Conservation (phyloP, 2,797 vertebrate genomes). For the Fundulus diaphanus region DNA sequence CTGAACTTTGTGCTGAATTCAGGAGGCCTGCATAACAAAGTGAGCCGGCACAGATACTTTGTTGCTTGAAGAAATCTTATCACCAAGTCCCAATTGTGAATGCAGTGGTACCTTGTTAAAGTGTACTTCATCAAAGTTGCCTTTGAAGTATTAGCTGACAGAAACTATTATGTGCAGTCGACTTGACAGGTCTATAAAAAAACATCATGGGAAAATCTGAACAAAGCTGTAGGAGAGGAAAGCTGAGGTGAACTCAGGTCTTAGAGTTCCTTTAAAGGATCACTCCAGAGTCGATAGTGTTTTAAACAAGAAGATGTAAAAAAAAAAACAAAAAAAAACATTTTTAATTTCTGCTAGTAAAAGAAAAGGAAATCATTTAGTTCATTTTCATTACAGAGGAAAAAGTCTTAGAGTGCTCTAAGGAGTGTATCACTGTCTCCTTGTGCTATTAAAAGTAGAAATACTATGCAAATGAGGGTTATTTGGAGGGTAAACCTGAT, state of each 20-base stretch:
- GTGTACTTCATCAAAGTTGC: conserved; percentile 71
- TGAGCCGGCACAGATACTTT: conserved; percentile 43
- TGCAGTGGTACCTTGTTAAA: conserved; percentile 67
- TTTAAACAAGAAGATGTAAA: conserved; percentile 37
- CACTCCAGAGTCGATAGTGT: conserved; percentile 8
- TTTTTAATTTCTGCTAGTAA: neutral
- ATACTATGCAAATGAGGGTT: neutral
- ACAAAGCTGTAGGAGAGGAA: conserved; percentile 21
- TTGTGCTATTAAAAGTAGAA: neutral
- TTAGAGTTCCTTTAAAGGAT: conserved; percentile 31
- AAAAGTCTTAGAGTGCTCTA: neutral
- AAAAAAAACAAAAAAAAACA: neutral
- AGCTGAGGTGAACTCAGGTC: conserved; percentile 50
- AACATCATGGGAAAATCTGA: conserved; percentile 54
- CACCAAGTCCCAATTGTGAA: conserved; percentile 47
- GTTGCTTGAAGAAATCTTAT: conserved; percentile 46
- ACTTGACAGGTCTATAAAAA: conserved; percentile 56
- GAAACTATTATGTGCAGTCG: conserved; percentile 68
- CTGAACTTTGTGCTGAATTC: conserved; percentile 32
- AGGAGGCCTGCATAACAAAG: conserved; percentile 39
- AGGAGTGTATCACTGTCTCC: neutral
- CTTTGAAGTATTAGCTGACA: conserved; percentile 74
- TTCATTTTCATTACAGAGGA: neutral
- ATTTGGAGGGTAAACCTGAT: neutral
- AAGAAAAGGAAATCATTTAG: neutral